Base-by-base conservation (phyloP, 2,888 invertebrate genomes). In the Caenorhabditis afra region DNA sequence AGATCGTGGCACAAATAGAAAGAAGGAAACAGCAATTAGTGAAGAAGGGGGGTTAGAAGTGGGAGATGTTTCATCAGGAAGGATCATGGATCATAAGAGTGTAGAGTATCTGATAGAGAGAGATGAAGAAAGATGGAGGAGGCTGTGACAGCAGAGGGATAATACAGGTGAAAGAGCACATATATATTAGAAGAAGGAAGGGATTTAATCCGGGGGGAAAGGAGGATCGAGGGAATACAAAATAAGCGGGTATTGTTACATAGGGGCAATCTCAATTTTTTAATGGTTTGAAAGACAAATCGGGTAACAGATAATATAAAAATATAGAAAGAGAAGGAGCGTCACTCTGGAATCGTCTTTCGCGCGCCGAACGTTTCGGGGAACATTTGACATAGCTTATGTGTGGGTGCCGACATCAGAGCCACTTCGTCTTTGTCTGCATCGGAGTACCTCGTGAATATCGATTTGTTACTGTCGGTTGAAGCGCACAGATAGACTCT, bases 1-100 rank as follows among this genome's bases (percentile, higher is more conserved):
- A 73, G 73, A 73, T 73, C 73, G 73, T 64, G 53, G 73, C 61
- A 73, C 73, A 65, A 73, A 73, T 73, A 73, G 64, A 64, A 58
- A 71, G n/a, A n/a, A n/a, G n/a, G n/a, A n/a, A 71, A 62, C 29
- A 29, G 7, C 29, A 29, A 64, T 45, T 45, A 47, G 16, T 18
- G 22, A 47, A 18, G 8, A 16, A 47, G n/a, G 18, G 20, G 22
- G 37, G 49, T 58, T 18, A 37, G 39, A 50, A 45, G 20, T 45
- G 37, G 23, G 55, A 18, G n/a, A 37, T 41, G 47, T 49, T 47
- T 57, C 50, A 20, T 16, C 16, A 49, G n/a, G 41, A 58, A 52
- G 18, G 52, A 47, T 71, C 62, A 64, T 50, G 57, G 57, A 57
- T 71, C 45, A 23, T 10, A 18, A 29, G 29, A 7, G 29, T 29